Evolutionary conservation across 1,140 invertebrate species (phyloP), one percentile per base, ranked within the genome.

Genomic region (Macrotrachela quadricornifera): DNA sequence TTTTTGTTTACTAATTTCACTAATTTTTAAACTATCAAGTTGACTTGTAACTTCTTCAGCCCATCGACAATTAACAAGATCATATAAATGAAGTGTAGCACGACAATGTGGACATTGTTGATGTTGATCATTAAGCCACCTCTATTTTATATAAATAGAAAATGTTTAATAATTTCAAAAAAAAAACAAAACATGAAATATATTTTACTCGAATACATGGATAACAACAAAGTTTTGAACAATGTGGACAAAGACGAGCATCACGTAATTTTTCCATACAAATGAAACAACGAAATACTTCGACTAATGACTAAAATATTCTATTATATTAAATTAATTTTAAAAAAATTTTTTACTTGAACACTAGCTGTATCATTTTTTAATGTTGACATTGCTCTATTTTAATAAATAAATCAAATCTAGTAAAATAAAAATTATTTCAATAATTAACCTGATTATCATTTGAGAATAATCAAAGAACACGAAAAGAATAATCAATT

Each of bases 251-350:
- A 14, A 91, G 71, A 69, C 86, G 82, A 37, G 86, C 85, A 73
- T 90, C 85, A 59, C 80, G 76, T 61, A 91, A 72, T 69, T 87
- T 88, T 75, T 90, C 85, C 85, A 90, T 91, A 69, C 85, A 91
- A 68, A 91, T 90, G 64, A 90, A 90, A 72, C 85, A 90, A 67
- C 84, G 77, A 64, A 90, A 91, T n/a, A 90, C 83, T 71, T 88
- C 85, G 12, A 82, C 80, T 60, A 91, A 67, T 39, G 80, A 4
- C 21, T 30, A 30, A 30, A 30, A 8, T 30, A 30, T 4, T 4
- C 21, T 30, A 30, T 30, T 30, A 4, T 4, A 30, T 30, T 30
- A 30, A 30, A 30, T 30, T 4, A 30, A 8, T 30, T 30, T n/a
- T n/a, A n/a, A n/a, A n/a, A n/a, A n/a, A n/a, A 30, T 4, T 30